phyloP scores from a whole-genome alignment of 2,113 vertebrate genomes.

The Siphamia tubifer region DNA sequence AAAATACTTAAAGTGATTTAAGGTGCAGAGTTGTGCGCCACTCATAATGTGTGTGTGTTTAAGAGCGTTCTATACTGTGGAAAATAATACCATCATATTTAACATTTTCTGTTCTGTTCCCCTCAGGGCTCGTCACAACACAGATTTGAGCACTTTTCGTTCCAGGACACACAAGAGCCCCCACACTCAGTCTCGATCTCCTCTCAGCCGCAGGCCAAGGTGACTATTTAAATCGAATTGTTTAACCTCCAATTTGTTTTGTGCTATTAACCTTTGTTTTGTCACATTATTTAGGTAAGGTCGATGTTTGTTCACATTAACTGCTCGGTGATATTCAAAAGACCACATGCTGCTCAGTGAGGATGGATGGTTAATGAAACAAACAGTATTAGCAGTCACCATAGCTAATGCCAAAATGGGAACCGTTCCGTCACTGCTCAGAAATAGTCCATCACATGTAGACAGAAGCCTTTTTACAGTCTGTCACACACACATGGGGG shows the following conservation, averaged over 20 bases:
- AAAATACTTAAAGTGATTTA: too few species aligned
- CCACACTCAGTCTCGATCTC: constrained; percentile 84
- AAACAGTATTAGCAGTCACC: background rate
- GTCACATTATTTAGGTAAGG: background rate
- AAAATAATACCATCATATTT: background rate
- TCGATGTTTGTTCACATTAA: background rate
- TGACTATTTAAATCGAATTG: constrained; percentile 57
- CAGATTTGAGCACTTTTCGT: constrained; percentile 86
- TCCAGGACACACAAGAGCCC: constrained; percentile 85
- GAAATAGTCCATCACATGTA: background rate
- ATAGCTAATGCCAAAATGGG: background rate
- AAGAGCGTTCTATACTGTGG: background rate
- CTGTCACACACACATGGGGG: background rate
- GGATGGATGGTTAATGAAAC: background rate
- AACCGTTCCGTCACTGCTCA: background rate
- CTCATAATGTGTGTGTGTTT: background rate
- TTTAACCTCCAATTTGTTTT: constrained; percentile 28
- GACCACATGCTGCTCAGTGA: background rate
- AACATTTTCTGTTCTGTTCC: constrained; percentile 34
- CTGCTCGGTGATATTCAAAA: background rate
- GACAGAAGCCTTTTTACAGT: background rate
- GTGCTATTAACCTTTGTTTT: constrained; percentile 24
- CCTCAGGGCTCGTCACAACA: constrained; percentile 88
- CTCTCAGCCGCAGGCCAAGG: constrained; percentile 90
- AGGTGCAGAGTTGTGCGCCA: too few species aligned